Evolutionary conservation across 2,113 vertebrate species (phyloP).

Genomic region (Dasyurus viverrinus): DNA sequence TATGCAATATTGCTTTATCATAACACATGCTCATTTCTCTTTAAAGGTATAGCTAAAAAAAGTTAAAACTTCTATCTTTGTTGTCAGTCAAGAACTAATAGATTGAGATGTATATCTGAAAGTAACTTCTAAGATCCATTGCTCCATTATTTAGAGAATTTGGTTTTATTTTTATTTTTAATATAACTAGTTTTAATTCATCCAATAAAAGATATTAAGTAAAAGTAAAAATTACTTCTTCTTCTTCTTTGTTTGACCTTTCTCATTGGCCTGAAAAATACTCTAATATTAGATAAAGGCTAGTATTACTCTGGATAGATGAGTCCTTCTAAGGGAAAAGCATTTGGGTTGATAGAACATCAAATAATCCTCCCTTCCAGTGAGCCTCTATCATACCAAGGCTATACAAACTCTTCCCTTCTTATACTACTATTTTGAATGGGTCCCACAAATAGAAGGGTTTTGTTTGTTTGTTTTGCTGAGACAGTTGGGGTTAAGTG

Average conservation of each 20-base stretch:
- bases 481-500: no score
- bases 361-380: no score
- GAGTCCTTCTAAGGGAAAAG: not conserved
- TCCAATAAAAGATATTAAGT: not conserved
- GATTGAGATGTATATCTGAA: not conserved
- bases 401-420: not conserved
- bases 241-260: not conserved
- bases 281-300: not conserved
- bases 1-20: no score
- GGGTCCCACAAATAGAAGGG: no score
- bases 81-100: not conserved
- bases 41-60: not conserved
- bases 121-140: not conserved
- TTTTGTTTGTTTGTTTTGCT: no score
- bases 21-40: not conserved
- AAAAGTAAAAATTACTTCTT: not conserved
- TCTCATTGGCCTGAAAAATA: not conserved
- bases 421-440: not conserved
- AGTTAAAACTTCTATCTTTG: not conserved
- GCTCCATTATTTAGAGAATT: not conserved
- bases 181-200: not conserved
- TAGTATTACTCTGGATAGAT: not conserved
- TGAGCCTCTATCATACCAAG: not conserved
- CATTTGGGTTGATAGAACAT: no score
- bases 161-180: not conserved